Evolutionary conservation across 2,888 invertebrate species (phyloP).

Genomic region (Steromphala cineraria): DNA sequence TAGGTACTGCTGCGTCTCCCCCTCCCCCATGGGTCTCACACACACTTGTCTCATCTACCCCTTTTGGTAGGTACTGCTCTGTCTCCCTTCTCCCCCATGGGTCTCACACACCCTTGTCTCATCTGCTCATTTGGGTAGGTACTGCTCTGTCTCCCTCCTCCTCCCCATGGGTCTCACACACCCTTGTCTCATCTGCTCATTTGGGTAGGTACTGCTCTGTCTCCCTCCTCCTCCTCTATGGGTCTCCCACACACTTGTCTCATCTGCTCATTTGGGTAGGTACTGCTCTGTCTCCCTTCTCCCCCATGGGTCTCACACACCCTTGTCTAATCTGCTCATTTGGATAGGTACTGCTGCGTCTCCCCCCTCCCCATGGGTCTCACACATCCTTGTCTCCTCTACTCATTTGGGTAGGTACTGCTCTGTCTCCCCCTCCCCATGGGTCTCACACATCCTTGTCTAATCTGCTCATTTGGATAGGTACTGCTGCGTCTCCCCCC

Average conservation of each 20-base stretch:
- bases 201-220: conserved; percentile 65
- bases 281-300: too few relatives aligned
- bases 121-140: conserved; percentile 70
- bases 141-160: too few relatives aligned
- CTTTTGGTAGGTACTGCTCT: conserved; percentile 65
- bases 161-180: conserved; percentile 57
- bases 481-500: too few relatives aligned
- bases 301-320: conserved; percentile 55
- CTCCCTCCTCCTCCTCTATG: conserved; percentile 68
- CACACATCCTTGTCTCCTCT: conserved; percentile 65
- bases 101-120: conserved; percentile 63
- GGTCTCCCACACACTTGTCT: conserved; percentile 64
- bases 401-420: conserved; percentile 68
- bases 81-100: too few relatives aligned
- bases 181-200: conserved; percentile 70
- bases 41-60: conserved; percentile 70
- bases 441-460: conserved; percentile 61
- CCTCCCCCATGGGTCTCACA: conserved; percentile 57
- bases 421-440: conserved; percentile 70
- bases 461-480: conserved; percentile 71
- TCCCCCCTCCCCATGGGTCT: conserved; percentile 65
- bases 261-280: conserved; percentile 70
- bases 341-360: conserved; percentile 63
- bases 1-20: too few relatives aligned
- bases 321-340: conserved; percentile 71